Evolutionary conservation across 2,113 vertebrate species (phyloP), one percentile per base, ranked within the genome.

Genomic region (Psilopsiagon aurifrons): DNA sequence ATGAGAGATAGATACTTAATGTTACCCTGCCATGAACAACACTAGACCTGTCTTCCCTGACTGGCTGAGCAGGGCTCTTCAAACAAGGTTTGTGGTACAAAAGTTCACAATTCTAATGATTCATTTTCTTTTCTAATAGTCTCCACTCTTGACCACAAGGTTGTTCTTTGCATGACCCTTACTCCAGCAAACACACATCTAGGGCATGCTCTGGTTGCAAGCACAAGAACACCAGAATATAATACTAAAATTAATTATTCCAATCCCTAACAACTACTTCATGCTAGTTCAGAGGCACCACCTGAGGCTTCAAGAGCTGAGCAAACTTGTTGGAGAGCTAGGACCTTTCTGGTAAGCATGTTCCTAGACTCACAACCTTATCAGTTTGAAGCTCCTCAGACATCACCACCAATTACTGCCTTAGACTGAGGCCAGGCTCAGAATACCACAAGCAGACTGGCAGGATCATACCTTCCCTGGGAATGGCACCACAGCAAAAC

Each of bases 401-500:
- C 3, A n/a, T 31, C 54, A 74, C 2, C 31, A 27, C 9, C 49
- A 10, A 5, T 1, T 7, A 0, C 28, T 17, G 14, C 18, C 49
- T 46, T 4, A 46, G 12, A 22, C 11, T 4, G 14, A 41, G 13
- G 37, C 10, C 62, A 43, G 44, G 10, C 10, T 41, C 62, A 31
- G 60, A 73, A 71, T 4, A 24, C 12, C 47, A 62, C 25, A 44
- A 6, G 22, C 17, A 46, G 14, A 35, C 41, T 57, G 9, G 28
- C 57, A 76, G 67, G 25, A 73, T 37, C 33, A 18, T 29, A 16
- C 4, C 11, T 17, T 31, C 23, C 11, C 52, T 17, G 0, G 16
- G 12, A 2, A 23, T 2, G 1, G 17, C 49, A 71, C 4, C 0
- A 0, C 29, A 64, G 9, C 28, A 29, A 47, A 6, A 41, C 73